phyloP scores from a whole-genome alignment of 2,888 invertebrate genomes.

The Leucania comma region DNA sequence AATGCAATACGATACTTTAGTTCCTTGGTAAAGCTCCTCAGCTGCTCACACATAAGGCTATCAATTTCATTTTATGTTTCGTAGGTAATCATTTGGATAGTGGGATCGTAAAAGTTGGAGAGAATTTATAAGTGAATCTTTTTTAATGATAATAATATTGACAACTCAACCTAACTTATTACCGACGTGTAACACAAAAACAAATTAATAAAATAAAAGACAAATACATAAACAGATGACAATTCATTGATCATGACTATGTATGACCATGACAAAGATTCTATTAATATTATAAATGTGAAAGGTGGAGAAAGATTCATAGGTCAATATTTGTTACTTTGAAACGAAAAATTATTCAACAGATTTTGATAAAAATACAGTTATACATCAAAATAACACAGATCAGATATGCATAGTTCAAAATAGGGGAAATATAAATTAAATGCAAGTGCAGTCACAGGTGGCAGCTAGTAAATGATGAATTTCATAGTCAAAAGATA shows the following conservation, averaged over 20 bases:
- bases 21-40: conserved; percentile 14
- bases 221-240: background rate
- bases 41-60: conserved; percentile 38
- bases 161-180: background rate
- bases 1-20: conserved; percentile 16
- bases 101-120: conserved; percentile 8
- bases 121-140: background rate
- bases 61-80: conserved; percentile 43
- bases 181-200: background rate
- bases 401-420: too few relatives aligned
- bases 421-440: too few relatives aligned
- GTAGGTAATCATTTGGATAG: conserved; percentile 23
- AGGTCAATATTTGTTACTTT: too few relatives aligned
- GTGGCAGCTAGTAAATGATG: too few relatives aligned
- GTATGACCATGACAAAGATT: too few relatives aligned
- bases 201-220: background rate
- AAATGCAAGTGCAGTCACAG: too few relatives aligned
- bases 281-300: too few relatives aligned
- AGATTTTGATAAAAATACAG: too few relatives aligned
- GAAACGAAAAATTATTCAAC: too few relatives aligned
- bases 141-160: background rate
- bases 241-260: background rate
- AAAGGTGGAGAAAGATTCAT: too few relatives aligned
- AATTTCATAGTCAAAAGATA: background rate
- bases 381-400: too few relatives aligned